Evolutionary conservation across 2,113 vertebrate species (phyloP).

Genomic region (Cyrtonyx montezumae): DNA sequence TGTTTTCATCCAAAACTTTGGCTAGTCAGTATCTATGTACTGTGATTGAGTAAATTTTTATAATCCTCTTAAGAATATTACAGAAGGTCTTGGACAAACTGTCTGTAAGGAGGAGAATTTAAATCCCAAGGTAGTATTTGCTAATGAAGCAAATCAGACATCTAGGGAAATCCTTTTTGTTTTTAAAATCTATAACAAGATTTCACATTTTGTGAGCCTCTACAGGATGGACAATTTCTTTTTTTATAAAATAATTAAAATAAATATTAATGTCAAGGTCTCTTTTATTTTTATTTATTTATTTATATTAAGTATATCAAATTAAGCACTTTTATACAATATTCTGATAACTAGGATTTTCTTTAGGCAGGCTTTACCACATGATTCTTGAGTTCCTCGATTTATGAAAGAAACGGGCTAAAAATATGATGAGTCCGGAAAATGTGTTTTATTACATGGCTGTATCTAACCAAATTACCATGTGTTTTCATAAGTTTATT

Average conservation of each 20-base stretch:
- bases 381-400: neutral
- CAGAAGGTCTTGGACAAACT: neutral
- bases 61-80: slow-evolving; percentile 16
- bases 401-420: neutral
- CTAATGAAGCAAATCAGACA: no score
- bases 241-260: neutral
- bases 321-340: neutral
- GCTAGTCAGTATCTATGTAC: neutral
- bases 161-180: neutral
- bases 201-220: neutral
- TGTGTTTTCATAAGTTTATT: neutral
- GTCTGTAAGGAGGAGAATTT: neutral
- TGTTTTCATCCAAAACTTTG: neutral
- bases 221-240: neutral
- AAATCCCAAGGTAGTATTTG: neutral
- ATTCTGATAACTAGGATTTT: neutral
- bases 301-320: neutral
- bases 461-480: neutral
- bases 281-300: neutral
- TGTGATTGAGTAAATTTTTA: neutral
- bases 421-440: neutral
- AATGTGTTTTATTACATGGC: neutral
- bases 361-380: neutral
- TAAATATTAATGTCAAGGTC: neutral
- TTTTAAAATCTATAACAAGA: neutral